These are phyloP conservation scores for Tromatobia lineatoria DNA, from an alignment of 2,888 invertebrate species.

Conservation along the genomic window DNA sequence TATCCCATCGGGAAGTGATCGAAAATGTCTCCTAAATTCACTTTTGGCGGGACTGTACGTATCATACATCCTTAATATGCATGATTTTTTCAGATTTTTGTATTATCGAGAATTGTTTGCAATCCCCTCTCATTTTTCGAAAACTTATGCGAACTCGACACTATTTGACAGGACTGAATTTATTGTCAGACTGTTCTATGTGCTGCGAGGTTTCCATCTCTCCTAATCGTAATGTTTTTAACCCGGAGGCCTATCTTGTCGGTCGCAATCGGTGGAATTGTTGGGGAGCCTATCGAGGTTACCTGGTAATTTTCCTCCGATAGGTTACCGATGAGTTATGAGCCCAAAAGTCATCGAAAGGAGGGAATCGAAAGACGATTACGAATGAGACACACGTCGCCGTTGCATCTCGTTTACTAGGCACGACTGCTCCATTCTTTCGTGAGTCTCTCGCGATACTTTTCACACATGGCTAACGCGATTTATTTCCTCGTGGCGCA, in stretches of 20 bases:
- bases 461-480: background rate
- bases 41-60: too few species aligned
- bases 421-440: background rate
- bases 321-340: background rate
- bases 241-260: background rate
- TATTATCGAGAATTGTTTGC: too few species aligned
- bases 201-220: too few species aligned
- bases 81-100: too few species aligned
- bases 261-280: background rate
- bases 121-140: too few species aligned
- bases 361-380: background rate
- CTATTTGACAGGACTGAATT: too few species aligned
- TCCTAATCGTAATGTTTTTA: background rate
- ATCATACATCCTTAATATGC: too few species aligned
- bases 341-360: background rate
- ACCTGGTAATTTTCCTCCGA: background rate
- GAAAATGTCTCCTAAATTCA: too few species aligned
- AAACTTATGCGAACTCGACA: too few species aligned
- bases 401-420: background rate
- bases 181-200: too few species aligned
- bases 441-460: background rate
- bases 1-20: too few species aligned
- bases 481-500: constrained; percentile 29
- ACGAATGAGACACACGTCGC: constrained; percentile 2
- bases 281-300: background rate